These are phyloP conservation scores for Vidua macroura DNA, from an alignment of 2,113 vertebrate species.

Conservation along the genomic window DNA sequence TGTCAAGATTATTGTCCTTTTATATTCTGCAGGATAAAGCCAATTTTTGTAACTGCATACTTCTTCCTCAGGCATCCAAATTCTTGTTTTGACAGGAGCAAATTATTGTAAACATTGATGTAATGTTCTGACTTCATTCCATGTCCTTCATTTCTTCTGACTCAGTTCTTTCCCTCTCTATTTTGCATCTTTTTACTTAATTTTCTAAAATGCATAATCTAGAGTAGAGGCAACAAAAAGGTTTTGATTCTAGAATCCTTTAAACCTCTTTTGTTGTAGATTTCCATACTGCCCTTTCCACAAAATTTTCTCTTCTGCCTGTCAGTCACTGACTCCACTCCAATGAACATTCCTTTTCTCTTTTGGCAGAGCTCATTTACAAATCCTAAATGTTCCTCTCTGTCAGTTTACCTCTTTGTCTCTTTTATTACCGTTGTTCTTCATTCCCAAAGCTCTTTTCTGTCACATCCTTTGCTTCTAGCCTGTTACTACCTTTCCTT, in stretches of 20 bases:
- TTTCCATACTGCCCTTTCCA: background rate
- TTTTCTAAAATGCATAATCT: background rate
- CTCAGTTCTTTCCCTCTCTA: background rate
- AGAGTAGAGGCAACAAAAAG: background rate
- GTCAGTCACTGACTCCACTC: background rate
- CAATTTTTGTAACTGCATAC: background rate
- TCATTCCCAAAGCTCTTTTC: conserved; percentile 59
- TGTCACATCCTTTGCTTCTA: conserved; percentile 60
- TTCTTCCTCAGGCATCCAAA: background rate
- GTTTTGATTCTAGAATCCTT: background rate
- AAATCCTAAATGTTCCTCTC: conserved; percentile 48
- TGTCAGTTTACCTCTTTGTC: conserved; percentile 53
- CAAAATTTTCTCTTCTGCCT: conserved; percentile 2
- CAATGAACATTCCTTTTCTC: conserved; percentile 21
- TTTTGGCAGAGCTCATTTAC: conserved; percentile 55
- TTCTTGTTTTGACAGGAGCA: background rate
- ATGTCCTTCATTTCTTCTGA: background rate
- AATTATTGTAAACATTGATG: background rate
- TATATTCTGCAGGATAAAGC: background rate
- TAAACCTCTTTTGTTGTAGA: background rate
- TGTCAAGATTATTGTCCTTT: background rate
- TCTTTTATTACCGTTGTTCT: background rate
- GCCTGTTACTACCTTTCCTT: conserved; percentile 51
- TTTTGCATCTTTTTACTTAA: background rate
- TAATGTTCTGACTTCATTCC: background rate